Base-by-base conservation (phyloP, 2,113 vertebrate species). In the Sinocyclocheilus anophthalmus region DNA sequence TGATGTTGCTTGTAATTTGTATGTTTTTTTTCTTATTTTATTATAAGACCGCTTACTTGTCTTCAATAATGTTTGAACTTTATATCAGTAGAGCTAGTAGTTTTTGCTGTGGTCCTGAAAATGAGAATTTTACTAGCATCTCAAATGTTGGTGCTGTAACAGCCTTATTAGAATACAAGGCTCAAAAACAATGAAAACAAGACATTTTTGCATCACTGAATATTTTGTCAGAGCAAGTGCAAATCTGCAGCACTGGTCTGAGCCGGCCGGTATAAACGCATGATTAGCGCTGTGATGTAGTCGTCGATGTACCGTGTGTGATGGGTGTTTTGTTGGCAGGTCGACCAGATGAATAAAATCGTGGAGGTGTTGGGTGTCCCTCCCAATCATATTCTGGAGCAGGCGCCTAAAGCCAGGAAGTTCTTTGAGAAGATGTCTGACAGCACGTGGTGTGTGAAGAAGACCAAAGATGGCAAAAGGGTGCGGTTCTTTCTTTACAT, bases 391-490 rank as follows among this genome's bases (percentile, higher is more conserved):
- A 99, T 99, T 94, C 97, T 99, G 94, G 98, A 99, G 94, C 97
- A 99, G 96, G 98, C 98, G 94, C 97, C 98, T 92, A 99, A 99
- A 97, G 97, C 97, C 95, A 97, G 97, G 91, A 99, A 99, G 95
- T 99, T 99, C 94, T 99, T 99, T 93, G 98, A 99, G 95, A 99
- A 99, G 94, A 93, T 97, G 96, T 97, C 98, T 57, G 98, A 99
- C 93, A 96, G 97, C 95, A 96, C 97, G 94, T 99, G 98, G 98
- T 97, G 97, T 95, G 97, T 97, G 93, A 99, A 99, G 96, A 99
- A 99, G 98, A 99, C 98, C 97, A 99, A 99, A 99, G 98, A 99
- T 96, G 98, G 97, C 92, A 99, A 99, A 97, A 96, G 97, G 97
- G 97, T 99, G 22, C 14, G 73, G 69, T 3, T 72, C 14, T 14